These are phyloP conservation scores for Colossoma macropomum DNA, from an alignment of 2,113 vertebrate genomes.

Conservation along the genomic window DNA sequence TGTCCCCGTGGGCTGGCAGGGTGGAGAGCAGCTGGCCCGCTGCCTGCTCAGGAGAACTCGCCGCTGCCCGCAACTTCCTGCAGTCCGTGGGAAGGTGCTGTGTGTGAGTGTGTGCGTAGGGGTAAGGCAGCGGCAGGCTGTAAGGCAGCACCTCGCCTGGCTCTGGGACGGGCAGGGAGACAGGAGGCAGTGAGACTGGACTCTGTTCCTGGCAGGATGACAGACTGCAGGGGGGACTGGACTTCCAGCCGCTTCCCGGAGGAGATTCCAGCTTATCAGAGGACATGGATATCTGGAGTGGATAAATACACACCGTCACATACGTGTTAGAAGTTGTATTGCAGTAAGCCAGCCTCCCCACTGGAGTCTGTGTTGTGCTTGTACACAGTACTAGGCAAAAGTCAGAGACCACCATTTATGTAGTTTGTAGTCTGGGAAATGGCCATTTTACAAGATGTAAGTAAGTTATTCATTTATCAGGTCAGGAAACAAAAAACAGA, in stretches of 20 bases:
- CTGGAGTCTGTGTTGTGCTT: too few relatives aligned
- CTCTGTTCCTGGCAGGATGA: constrained; percentile 75
- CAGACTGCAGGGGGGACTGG: constrained; percentile 71
- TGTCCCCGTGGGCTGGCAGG: constrained; percentile 78
- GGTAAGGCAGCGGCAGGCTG: constrained; percentile 82
- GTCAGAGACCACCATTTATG: too few relatives aligned
- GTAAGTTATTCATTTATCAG: too few relatives aligned
- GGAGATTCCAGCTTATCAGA: constrained; percentile 78
- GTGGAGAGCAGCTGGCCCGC: constrained; percentile 82
- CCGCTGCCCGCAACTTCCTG: constrained; percentile 75
- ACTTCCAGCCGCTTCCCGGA: constrained; percentile 80
- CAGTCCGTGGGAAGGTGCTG: constrained; percentile 77
- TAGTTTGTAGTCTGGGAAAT: too few relatives aligned
- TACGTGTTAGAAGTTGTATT: neutral
- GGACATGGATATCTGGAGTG: constrained; percentile 77
- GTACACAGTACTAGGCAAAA: too few relatives aligned
- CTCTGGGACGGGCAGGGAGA: constrained; percentile 68
- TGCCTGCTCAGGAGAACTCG: constrained; percentile 78
- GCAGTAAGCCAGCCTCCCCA: neutral
- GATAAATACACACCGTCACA: constrained; percentile 4
- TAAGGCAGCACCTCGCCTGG: constrained; percentile 77
- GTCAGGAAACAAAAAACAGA: too few relatives aligned
- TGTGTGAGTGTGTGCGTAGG: constrained; percentile 79
- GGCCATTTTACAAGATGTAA: too few relatives aligned
- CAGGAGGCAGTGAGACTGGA: constrained; percentile 70